phyloP scores from a whole-genome alignment of 1,140 invertebrate genomes.

The Latrodectus geometricus region DNA sequence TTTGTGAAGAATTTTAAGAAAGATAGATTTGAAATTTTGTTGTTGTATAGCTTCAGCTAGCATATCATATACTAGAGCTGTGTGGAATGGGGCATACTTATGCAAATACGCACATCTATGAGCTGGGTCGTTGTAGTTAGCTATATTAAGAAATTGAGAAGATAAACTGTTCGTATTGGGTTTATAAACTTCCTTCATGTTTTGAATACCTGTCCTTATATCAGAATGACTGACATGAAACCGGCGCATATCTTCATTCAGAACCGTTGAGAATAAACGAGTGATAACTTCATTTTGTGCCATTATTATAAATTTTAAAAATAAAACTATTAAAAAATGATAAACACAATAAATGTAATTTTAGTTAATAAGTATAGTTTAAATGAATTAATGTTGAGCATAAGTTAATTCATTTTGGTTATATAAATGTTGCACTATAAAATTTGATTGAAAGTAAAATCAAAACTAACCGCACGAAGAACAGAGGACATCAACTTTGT shows the following conservation, averaged over 20 bases:
- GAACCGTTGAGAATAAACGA: not conserved
- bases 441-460: too few species aligned
- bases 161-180: not conserved
- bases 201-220: conserved; percentile 23
- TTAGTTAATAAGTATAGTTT: too few species aligned
- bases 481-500: too few species aligned
- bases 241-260: not conserved
- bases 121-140: conserved; percentile 22
- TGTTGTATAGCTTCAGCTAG: not conserved
- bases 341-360: not conserved
- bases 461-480: too few species aligned
- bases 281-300: not conserved
- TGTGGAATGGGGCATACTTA: conserved; percentile 30
- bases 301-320: not conserved
- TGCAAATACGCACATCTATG: conserved; percentile 37
- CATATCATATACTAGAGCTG: conserved; percentile 28
- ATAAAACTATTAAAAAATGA: not conserved
- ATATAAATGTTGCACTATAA: too few species aligned
- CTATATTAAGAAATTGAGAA: not conserved
- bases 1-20: not conserved
- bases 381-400: too few species aligned
- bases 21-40: not conserved
- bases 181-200: conserved; percentile 37
- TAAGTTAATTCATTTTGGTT: too few species aligned
- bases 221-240: not conserved